Conservation (phyloP, 1,140 invertebrate species). For the Drosophila miranda region DNA sequence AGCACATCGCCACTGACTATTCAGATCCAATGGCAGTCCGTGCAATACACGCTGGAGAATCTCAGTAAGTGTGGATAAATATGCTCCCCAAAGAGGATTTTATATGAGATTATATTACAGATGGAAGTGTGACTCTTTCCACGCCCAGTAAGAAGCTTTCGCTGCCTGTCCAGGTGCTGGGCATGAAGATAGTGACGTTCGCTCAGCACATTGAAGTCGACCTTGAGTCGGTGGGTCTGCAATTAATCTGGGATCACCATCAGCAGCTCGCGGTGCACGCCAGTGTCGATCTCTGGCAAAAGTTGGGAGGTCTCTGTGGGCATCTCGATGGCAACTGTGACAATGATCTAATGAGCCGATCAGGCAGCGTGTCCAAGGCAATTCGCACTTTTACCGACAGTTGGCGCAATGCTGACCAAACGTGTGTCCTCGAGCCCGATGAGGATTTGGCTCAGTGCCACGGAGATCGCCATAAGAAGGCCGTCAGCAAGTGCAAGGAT, state of each 20-base stretch:
- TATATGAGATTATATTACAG: constrained; percentile 35
- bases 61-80: constrained; percentile 73
- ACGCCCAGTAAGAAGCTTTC: constrained; percentile 84
- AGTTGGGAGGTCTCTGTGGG: constrained; percentile 91
- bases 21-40: constrained; percentile 87
- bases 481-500: constrained; percentile 85
- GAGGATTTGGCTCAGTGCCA: constrained; percentile 45
- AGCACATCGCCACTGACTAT: neutral
- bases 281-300: constrained; percentile 88
- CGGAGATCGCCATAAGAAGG: constrained; percentile 82
- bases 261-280: constrained; percentile 86
- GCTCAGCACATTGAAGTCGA: constrained; percentile 87
- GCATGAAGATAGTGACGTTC: constrained; percentile 87
- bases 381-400: constrained; percentile 83
- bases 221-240: constrained; percentile 87
- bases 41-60: constrained; percentile 85
- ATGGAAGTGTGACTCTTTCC: constrained; percentile 84
- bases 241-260: constrained; percentile 89
- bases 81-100: neutral
- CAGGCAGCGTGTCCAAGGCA: constrained; percentile 81
- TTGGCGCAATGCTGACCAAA: constrained; percentile 84
- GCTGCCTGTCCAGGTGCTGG: constrained; percentile 87
- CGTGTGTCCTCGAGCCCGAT: constrained; percentile 52
- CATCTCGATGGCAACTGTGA: constrained; percentile 86
- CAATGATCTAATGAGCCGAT: constrained; percentile 88